Percentiles rank a stretch among this genome's conserved stretches.
These are phyloP conservation scores for Prietella phreatophila DNA, from an alignment of 2,113 vertebrate species.

Conservation along the genomic window DNA sequence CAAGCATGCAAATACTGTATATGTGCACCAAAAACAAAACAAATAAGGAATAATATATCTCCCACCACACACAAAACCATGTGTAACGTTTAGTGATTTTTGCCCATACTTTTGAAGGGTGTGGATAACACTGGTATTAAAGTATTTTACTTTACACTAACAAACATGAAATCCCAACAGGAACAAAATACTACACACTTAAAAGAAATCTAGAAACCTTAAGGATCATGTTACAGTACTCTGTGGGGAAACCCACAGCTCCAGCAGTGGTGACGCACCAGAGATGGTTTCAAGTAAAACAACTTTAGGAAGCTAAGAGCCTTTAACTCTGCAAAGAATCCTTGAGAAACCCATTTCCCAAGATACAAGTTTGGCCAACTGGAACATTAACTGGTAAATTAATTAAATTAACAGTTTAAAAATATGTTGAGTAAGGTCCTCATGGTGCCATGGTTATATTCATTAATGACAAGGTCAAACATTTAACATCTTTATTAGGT, in stretches of 20 bases:
- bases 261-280: not conserved
- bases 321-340: not conserved
- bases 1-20: not conserved
- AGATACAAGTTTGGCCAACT: not conserved
- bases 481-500: constrained; percentile 71
- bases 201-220: not conserved
- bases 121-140: not conserved
- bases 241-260: not conserved
- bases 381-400: not conserved
- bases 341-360: not conserved
- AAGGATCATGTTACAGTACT: not conserved
- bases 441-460: not conserved
- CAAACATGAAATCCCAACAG: not conserved
- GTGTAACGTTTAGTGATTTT: not conserved
- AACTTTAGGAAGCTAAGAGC: not conserved
- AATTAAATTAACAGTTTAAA: too few relatives aligned
- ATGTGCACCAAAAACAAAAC: not conserved
- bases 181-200: not conserved
- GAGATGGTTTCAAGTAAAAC: not conserved
- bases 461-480: not conserved
- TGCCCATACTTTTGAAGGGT: too few relatives aligned
- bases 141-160: not conserved
- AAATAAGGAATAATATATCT: too few relatives aligned
- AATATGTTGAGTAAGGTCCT: not conserved
- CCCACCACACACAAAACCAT: not conserved